Conservation (phyloP, 1,140 invertebrate species). For the Cheumatopsyche charites region DNA sequence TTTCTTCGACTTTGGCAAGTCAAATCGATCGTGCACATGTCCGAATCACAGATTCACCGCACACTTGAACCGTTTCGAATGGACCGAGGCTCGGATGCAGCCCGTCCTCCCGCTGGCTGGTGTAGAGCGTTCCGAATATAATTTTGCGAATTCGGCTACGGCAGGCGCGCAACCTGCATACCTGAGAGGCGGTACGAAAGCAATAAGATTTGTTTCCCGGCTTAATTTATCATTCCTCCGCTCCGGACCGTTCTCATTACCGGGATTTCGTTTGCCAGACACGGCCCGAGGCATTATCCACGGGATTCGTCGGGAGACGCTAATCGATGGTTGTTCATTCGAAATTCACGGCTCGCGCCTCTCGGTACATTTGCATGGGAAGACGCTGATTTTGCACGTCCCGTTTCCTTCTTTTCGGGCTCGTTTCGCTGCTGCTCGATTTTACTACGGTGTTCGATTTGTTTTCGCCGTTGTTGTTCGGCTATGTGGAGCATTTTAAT, state of each 20-base stretch:
- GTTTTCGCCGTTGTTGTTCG: too few species aligned
- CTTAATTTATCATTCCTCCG: conserved; percentile 48
- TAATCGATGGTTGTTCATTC: conserved; percentile 12
- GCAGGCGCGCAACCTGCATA: conserved; percentile 37
- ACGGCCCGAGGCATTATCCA: conserved; percentile 8
- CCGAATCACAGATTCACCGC: not conserved
- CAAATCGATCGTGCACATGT: not conserved
- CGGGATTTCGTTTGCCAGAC: conserved; percentile 33
- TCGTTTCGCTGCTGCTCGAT: too few species aligned
- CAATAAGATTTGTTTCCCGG: conserved; percentile 48
- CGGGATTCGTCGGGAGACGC: not conserved
- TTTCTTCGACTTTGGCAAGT: too few species aligned
- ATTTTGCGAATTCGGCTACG: conserved; percentile 1
- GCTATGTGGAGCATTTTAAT: too few species aligned
- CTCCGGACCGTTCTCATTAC: conserved; percentile 44
- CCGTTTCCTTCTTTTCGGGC: too few species aligned
- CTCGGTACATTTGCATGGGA: too few species aligned
- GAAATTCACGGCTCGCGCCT: too few species aligned
- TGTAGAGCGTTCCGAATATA: not conserved
- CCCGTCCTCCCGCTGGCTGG: not conserved
- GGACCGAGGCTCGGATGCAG: not conserved
- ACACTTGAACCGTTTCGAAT: not conserved
- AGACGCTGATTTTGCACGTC: too few species aligned
- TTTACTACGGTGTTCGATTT: too few species aligned
- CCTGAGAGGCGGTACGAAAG: conserved; percentile 42